These are phyloP conservation scores for Edolisoma coerulescens DNA, from an alignment of 2,113 vertebrate species.

Conservation along the genomic window DNA sequence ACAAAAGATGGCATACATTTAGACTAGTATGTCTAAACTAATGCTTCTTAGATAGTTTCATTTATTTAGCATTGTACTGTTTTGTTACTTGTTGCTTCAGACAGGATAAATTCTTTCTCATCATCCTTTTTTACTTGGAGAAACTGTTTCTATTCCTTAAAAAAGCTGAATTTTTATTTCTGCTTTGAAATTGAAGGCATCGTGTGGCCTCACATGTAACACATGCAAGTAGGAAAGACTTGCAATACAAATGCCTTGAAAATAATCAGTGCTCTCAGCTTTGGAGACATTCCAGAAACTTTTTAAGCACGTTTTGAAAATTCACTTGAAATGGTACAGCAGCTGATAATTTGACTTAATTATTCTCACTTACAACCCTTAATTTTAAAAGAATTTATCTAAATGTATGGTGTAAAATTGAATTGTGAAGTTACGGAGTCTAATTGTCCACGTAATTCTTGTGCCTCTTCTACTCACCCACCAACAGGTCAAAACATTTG, in stretches of 20 bases:
- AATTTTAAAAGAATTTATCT: background rate
- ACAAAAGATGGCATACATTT: background rate
- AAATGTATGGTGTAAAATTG: background rate
- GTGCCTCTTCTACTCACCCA: background rate
- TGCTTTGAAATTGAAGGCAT: background rate
- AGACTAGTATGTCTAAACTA: background rate
- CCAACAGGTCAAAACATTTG: background rate
- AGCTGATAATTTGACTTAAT: background rate
- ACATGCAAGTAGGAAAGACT: background rate
- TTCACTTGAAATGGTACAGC: background rate
- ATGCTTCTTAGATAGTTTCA: background rate
- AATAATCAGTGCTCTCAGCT: background rate
- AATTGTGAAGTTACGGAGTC: background rate
- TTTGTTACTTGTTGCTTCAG: background rate
- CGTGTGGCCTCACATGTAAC: background rate
- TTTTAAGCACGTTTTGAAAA: background rate
- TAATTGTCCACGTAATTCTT: background rate
- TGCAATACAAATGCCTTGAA: background rate
- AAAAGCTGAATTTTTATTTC: background rate
- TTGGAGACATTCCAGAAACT: background rate
- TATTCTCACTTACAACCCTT: background rate
- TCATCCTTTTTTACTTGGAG: rapidly evolving
- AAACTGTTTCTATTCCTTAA: background rate
- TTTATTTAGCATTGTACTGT: background rate
- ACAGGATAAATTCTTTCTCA: background rate